Percentiles rank a stretch among this genome's conserved stretches.
phyloP scores from a whole-genome alignment of 2,113 vertebrate species.

The Bos javanicus region DNA sequence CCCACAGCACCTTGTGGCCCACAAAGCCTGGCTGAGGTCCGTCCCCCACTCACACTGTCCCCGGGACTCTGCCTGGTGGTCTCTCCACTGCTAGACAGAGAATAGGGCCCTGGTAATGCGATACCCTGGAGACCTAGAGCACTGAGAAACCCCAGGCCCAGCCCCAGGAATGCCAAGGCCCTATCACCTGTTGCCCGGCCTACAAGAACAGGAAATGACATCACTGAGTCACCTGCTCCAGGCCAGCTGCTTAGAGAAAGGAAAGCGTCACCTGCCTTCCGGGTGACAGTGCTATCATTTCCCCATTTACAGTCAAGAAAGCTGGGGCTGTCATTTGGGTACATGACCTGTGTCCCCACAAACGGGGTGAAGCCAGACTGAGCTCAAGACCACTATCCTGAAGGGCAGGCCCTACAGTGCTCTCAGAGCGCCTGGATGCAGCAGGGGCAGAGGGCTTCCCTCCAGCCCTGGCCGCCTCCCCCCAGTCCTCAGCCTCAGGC shows the following conservation, averaged over 20 bases:
- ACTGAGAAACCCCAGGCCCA: neutral
- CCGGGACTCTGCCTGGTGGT: neutral
- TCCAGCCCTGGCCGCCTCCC: neutral
- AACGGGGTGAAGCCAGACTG: neutral
- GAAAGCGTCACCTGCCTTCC: neutral
- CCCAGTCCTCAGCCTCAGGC: neutral
- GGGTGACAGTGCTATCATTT: neutral
- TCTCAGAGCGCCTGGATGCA: neutral
- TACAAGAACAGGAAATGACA: fast-evolving
- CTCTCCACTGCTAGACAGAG: neutral
- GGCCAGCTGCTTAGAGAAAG: neutral
- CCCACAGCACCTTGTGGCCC: neutral
- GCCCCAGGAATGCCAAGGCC: neutral
- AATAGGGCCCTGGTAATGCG: neutral
- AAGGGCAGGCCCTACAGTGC: neutral
- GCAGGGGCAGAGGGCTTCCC: neutral
- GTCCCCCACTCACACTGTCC: neutral
- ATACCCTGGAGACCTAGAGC: neutral
- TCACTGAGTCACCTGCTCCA: neutral
- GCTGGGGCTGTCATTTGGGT: neutral
- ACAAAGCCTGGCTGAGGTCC: neutral
- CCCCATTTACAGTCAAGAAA: neutral
- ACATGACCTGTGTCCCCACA: neutral
- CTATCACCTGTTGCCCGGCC: too few relatives aligned
- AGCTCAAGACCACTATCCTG: neutral